Base-by-base conservation (phyloP, 2,888 invertebrate genomes). In the Crocallis elinguaria region DNA sequence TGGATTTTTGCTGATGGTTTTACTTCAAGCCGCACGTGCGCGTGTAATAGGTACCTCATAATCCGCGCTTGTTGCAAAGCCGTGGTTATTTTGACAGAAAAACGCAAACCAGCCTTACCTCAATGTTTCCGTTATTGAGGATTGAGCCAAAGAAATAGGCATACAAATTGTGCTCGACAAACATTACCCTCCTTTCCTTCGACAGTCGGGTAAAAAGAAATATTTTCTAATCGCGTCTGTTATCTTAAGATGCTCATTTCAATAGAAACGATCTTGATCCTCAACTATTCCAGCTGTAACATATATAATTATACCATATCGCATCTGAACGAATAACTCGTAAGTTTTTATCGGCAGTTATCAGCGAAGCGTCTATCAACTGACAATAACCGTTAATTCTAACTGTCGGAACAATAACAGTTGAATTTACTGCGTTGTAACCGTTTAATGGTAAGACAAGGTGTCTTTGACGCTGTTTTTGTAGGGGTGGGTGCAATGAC, bases 361-460 rank as follows among this genome's bases (percentile, higher is more conserved):
- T 82, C 82, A 71, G 70, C 43, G 50, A 54, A 59, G 67, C 69
- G 74, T 79, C 79, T 73, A 68, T 75, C 77, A 65, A 75, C 63
- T 57, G 41, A 71, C 77, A 79, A 82, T 86, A 84, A 86, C 66
- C 73, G 81, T 88, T 86, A 84, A 83, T 79, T 79, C 78, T 79
- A 86, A 85, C 82, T 69, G 75, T 67, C 66, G 54, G 64, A 67
- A 79, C 85, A 83, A 84, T 87, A 88, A 85, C 84, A 75, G 73
- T 84, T 79, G 76, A 79, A 86, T 86, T 86, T 84, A 86, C 75
- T 73, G 67, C 78, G 71, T 62, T 72, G 75, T 82, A 81, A 82
- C 82, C 59, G 73, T 80, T 82, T 75, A 75, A 73, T 73, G 77
- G 73, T 75, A 73, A 73, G 77, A 78, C 82, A 77, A 81, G 84